phyloP scores from a whole-genome alignment of 2,888 invertebrate species.

The Tromatobia lineatoria region DNA sequence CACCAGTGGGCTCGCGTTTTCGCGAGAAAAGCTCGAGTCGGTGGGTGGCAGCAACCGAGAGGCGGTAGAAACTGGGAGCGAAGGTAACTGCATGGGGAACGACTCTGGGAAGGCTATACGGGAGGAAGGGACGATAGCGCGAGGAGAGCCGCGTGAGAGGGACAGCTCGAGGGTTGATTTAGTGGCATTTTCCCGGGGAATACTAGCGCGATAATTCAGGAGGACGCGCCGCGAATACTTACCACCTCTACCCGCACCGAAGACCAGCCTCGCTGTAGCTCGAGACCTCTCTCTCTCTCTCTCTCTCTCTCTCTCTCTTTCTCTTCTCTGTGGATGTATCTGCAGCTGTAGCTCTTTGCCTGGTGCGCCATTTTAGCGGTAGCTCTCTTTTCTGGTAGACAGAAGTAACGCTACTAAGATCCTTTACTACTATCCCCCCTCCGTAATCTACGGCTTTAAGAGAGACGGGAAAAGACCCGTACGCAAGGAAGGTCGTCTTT shows the following conservation, averaged over 20 bases:
- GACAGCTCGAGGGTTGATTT: constrained; percentile 79
- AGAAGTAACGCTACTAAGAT: constrained; percentile 9
- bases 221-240: constrained; percentile 82
- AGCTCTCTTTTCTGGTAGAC: neutral
- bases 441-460: neutral
- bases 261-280: constrained; percentile 28
- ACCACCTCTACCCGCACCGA: constrained; percentile 72
- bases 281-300: constrained; percentile 8
- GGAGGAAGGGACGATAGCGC: constrained; percentile 64
- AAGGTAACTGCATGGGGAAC: constrained; percentile 22
- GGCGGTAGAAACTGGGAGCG: constrained; percentile 35
- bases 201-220: constrained; percentile 82
- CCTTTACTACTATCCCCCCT: neutral
- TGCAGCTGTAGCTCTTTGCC: constrained; percentile 4
- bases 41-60: constrained; percentile 42
- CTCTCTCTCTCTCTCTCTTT: neutral
- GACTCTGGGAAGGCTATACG: constrained; percentile 31
- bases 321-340: neutral
- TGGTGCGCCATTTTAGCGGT: neutral
- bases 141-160: constrained; percentile 70
- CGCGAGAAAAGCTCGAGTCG: constrained; percentile 58
- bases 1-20: constrained; percentile 5
- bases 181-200: constrained; percentile 81
- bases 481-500: neutral
- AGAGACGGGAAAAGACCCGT: neutral